A percentile compares a stretch with the other conserved stretches of the same genome.
Conservation (phyloP, 1,140 invertebrate genomes). For the Neotoxoptera formosana region DNA sequence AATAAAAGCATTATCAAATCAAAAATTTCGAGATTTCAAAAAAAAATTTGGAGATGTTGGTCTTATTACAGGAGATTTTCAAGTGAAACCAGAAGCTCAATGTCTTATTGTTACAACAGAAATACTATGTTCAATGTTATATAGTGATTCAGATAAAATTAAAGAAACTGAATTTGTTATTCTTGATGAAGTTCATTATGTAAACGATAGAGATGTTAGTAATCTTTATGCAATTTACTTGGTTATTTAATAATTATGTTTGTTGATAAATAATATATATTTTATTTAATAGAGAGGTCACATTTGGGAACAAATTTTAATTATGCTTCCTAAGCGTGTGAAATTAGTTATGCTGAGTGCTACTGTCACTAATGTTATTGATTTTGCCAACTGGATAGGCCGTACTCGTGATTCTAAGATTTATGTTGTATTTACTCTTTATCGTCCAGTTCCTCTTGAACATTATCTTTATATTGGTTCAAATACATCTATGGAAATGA, state of each 20-base stretch:
- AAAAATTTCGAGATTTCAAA: slow-evolving; percentile 98
- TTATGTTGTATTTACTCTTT: slow-evolving; percentile 92
- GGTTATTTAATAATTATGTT: not conserved
- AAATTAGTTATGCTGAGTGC: slow-evolving; percentile 97
- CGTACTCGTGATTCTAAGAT: slow-evolving; percentile 91
- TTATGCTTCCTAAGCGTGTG: slow-evolving; percentile 92
- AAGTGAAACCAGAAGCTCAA: slow-evolving; percentile 90
- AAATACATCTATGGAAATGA: slow-evolving; percentile 74
- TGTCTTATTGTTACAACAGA: slow-evolving; percentile 99
- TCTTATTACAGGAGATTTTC: slow-evolving; percentile 94
- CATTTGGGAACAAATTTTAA: slow-evolving; percentile 99
- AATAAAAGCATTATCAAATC: slow-evolving; percentile 99
- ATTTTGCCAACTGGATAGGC: slow-evolving; percentile 98
- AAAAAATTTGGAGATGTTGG: slow-evolving; percentile 92
- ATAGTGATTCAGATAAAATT: slow-evolving; percentile 79
- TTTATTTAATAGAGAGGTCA: slow-evolving; percentile 81
- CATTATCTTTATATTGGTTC: slow-evolving; percentile 92
- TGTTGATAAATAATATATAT: not conserved
- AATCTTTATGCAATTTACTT: slow-evolving; percentile 9
- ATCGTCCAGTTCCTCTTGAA: slow-evolving; percentile 93
- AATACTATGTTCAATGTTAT: slow-evolving; percentile 78
- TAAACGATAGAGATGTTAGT: slow-evolving; percentile 92
- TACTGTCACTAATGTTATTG: slow-evolving; percentile 95
- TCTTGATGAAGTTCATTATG: slow-evolving; percentile 99
- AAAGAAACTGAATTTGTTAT: slow-evolving; percentile 98